Base-by-base conservation (phyloP, 2,888 invertebrate species). In the Lochmaea crataegi region DNA sequence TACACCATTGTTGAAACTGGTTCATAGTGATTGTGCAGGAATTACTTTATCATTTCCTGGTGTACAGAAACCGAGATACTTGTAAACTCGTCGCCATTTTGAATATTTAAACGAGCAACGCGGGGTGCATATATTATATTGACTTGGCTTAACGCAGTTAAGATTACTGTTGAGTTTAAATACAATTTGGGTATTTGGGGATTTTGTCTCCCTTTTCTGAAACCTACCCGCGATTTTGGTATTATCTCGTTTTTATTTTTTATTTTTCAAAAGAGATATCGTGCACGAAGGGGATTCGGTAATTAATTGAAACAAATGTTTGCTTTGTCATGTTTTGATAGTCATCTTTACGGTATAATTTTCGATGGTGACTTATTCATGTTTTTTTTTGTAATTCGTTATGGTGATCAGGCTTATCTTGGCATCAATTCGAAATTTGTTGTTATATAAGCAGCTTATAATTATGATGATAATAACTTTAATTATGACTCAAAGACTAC, bases 81-180 rank as follows among this genome's bases (percentile, higher is more conserved):
- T 73, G 75, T 69, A 45, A 75, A 77, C 45, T 72, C 73, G 75
- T 51, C 73, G 82, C 81, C 81, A 82, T 81, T 77, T 82, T 82
- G 82, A 82, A 81, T 82, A 80, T 58, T 79, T 80, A 80, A 79
- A 78, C 78, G 71, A 76, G 75, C 60, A 65, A 78, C 76, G 77
- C 80, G 79, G 82, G 82, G 82, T 82, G 82, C 81, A 82, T 82
- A 82, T 80, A 82, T 82, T 81, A 82, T 78, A 79, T 76, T 74
- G 77, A 79, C 75, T 79, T 79, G 76, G 77, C 76, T 75, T 80
- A 81, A 80, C 79, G 80, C 76, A 78, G 79, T 80, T 80, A 80
- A 80, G 82, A 82, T 82, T 82, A 81, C 78, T 75, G 71, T 57
- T 71, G 79, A 81, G 80, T 81, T 82, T 79, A 71, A 76, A 76